Base-by-base conservation (phyloP, 64 coral and sea anemone species). In the Anthopleura sola region DNA sequence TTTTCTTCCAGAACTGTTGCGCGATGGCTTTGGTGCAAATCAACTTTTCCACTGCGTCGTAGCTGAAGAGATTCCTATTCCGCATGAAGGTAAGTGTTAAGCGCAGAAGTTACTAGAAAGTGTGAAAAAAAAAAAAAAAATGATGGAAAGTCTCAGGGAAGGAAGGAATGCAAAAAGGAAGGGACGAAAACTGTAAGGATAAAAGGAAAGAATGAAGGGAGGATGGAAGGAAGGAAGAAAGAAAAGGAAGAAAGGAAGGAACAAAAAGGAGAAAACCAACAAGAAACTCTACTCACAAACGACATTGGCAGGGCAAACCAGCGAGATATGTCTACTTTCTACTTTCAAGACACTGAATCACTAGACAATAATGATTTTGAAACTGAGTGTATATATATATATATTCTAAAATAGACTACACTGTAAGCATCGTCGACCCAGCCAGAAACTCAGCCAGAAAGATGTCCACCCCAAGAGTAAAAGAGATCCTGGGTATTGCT, bases 21-120 rank as follows among this genome's bases (percentile, higher is more conserved):
- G 93, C 33, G 93, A 95, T 49, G 93, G 93, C 11, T 95, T 95
- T 85, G 76, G 86, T 21, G 81, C 85, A 29, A 86, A 83, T 60
- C 89, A 90, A 19, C 39, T 91, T 40, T 95, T 95, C 37, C 83
- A 95, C 34, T 95, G 93, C 24, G 75, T 95, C 7, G 86, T 95
- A 15, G 89, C 93, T 36, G 93, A 91, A 48, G 89, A 88, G 49
- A 71, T 71, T 34, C 66, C 66, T 71, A 71, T 71, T 71, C 66
- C 66, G 20, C 47, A 47, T 36, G 44, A 49, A 36, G 76, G 58
- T 7, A 71, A 8, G 50, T 53, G 6, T 53, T 53, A 13, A 53
- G 14, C 14, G 11, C 16, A 53, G 4, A 11, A 48, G 46, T 48
- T 11, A 5, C 4, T 48, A 48, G 11, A 48, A 48, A 48, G 46